phyloP scores from a whole-genome alignment of 1,140 invertebrate genomes.

The Drosophila takahashii region DNA sequence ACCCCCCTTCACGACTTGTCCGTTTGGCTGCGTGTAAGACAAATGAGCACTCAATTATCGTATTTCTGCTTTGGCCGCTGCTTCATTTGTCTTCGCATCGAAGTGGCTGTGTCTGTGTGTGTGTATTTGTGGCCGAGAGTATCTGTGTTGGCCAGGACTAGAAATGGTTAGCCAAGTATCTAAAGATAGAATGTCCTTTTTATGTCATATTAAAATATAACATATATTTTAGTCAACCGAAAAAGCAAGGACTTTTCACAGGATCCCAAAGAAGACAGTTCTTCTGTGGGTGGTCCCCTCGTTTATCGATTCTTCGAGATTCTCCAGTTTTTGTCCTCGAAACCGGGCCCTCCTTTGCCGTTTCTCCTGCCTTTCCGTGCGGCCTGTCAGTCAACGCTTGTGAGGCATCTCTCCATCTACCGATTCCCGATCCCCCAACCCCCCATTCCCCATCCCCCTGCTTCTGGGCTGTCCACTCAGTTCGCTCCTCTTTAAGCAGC shows the following conservation, averaged over 20 bases:
- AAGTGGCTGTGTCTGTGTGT: slow-evolving; percentile 3
- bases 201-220: no score
- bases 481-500: slow-evolving; percentile 62
- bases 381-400: slow-evolving; percentile 70
- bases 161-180: not conserved
- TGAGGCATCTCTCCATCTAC: slow-evolving; percentile 12
- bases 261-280: not conserved
- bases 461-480: slow-evolving; percentile 25
- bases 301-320: slow-evolving; percentile 11
- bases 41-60: slow-evolving; percentile 83
- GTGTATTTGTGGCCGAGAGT: not conserved
- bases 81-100: slow-evolving; percentile 68
- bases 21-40: slow-evolving; percentile 70
- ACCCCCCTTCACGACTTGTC: slow-evolving; percentile 16
- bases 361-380: not conserved
- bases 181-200: not conserved
- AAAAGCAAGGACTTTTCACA: not conserved
- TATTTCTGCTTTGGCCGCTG: slow-evolving; percentile 76
- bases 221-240: no score
- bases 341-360: not conserved
- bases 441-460: slow-evolving; percentile 25
- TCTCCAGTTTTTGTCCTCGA: slow-evolving; percentile 12
- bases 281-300: slow-evolving; percentile 21
- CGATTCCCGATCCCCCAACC: not conserved
- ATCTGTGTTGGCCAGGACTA: slow-evolving; percentile 1